Evolutionary conservation across 2,113 vertebrate genomes (phyloP), one percentile per base, ranked within the genome.

Genomic region (Hippopotamus amphibius): DNA sequence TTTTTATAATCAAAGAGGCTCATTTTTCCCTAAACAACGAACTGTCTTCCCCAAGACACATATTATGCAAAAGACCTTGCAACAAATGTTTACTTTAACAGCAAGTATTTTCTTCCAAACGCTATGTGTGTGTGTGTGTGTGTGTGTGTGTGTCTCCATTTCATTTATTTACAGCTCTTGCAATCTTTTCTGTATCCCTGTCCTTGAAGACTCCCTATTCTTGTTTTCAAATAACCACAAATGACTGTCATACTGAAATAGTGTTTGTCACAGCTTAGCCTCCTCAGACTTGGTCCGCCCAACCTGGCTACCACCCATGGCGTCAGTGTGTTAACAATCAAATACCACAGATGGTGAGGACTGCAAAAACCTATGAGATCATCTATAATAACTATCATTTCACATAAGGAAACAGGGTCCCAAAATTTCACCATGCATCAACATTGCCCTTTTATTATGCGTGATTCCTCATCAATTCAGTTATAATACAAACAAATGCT

Each of bases 181-280:
- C 33, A 66, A 5, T 72, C 59, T 82, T 74, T 7, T 65, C 28
- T 50, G 5, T 41, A 10, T 81, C 4, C 10, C 50, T 79, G 4
- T 37, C 74, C 43, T 93, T 89, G 11, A 50, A 28, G 37, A 61
- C 16, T 48, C 16, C 55, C 2, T 81, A 41, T 48, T 90, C 61
- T 95, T 50, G 3, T 53, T 97, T 94, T 80, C 43, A 59, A 82
- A 72, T 90, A 91, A 16, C 13, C 94, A 63, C 2, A 69, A 95
- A 37, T 41, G 12, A 30, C 11, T 65, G 5, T 61, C 37, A 30
- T 72, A 30, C 15, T 21, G 7, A 95, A 80, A 12, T 41, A 63
- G 65, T 84, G 13, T 66, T 53, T 61, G 26, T 71, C 53, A 68
- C 74, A 88, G 13, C 5, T 61, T 88, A 61, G 15, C 41, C 30